Conservation (phyloP, 35 echinoderm and acorn worm species). For the Heliocidaris erythrogramma region DNA sequence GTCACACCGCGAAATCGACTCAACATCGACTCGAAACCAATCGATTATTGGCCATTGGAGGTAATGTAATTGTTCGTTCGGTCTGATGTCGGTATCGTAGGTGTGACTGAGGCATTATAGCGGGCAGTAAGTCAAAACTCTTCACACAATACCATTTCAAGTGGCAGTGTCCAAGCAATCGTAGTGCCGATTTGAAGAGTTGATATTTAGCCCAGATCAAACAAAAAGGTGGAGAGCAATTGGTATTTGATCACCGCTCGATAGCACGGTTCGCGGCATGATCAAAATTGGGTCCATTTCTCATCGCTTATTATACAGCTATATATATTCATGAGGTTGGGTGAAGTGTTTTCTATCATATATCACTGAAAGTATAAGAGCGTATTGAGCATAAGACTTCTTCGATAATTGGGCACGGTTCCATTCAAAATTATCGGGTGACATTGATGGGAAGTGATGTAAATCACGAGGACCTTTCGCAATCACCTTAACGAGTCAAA, state of each 20-base stretch:
- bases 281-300: background rate
- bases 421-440: background rate
- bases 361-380: background rate
- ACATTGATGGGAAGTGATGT: background rate
- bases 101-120: background rate
- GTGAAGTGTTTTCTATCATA: background rate
- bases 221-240: background rate
- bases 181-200: background rate
- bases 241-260: background rate
- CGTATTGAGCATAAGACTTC: background rate
- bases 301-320: background rate
- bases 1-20: too few relatives aligned
- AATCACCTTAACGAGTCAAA: background rate
- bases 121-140: background rate
- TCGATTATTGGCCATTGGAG: too few relatives aligned
- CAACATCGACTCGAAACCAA: too few relatives aligned
- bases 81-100: too few relatives aligned
- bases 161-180: background rate
- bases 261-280: background rate
- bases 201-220: conserved; percentile 7
- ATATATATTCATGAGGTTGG: background rate
- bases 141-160: conserved; percentile 4
- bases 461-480: background rate
- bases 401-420: background rate
- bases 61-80: too few relatives aligned